Evolutionary conservation across 2,888 invertebrate genomes (phyloP), one percentile per base, ranked within the genome.

Genomic region (Cantharis lateralis): DNA sequence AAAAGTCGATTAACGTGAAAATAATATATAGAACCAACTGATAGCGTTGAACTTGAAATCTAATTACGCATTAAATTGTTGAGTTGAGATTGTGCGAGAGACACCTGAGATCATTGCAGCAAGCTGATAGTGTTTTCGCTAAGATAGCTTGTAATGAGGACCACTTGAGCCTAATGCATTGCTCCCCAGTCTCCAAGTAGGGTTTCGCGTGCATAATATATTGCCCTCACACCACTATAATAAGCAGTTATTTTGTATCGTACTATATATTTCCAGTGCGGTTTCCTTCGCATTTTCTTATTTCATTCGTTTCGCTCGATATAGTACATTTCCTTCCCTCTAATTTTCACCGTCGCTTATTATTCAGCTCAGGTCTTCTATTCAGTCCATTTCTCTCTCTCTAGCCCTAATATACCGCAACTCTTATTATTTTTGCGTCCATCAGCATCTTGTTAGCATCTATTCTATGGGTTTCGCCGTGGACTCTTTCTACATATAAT

Each of bases 401-500:
- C 18, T 76, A 80, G 82, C 81, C 80, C 79, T 78, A 62, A 70
- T 70, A 69, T 75, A 72, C 81, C 78, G 80, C 74, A 79, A 79
- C 83, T 83, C 84, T 85, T 85, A 86, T 85, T 86, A 86, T 85
- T 84, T 85, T 83, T 82, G 81, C 84, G 83, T 85, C 85, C 85
- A 86, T 86, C 86, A 85, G 82, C 83, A 85, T 84, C 86, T 86
- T 87, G 85, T 86, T 86, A 86, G 84, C 84, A 82, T 83, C 82
- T 72, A 79, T 80, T 81, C 78, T 75, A 78, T 48, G n/a, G 48
- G 77, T 71, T 74, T 81, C 80, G 80, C 80, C 76, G 76, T 79
- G 80, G 82, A 80, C 81, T 78, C 82, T 82, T 82, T 84, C 83
- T 82, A 81, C 83, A 83, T 83, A 83, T 85, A 85, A 84, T 85